phyloP scores from a whole-genome alignment of 2,113 vertebrate genomes.

The Arvicanthis niloticus region DNA sequence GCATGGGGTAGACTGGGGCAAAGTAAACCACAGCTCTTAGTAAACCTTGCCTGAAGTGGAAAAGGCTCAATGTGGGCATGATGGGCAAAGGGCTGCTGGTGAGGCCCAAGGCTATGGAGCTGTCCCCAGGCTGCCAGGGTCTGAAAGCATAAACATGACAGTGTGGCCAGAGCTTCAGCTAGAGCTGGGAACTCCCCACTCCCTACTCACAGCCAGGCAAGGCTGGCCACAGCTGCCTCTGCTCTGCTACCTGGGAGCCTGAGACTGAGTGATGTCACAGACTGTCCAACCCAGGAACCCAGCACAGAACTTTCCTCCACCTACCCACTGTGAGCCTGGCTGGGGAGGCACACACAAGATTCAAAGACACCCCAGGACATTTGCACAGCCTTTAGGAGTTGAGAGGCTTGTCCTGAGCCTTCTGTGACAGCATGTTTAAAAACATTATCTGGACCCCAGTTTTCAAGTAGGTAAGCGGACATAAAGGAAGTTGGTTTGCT shows the following conservation, averaged over 20 bases:
- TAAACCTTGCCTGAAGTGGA: background rate
- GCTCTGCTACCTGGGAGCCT: background rate
- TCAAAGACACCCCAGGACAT: background rate
- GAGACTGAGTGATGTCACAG: no score
- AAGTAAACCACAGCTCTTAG: background rate
- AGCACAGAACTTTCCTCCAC: no score
- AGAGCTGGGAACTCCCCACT: background rate
- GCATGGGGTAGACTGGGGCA: background rate
- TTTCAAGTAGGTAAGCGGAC: background rate
- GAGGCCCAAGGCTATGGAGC: background rate
- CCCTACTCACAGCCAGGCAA: background rate
- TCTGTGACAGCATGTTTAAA: background rate
- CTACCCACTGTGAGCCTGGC: background rate
- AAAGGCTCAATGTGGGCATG: accelerated
- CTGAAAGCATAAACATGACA: background rate
- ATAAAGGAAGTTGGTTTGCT: background rate
- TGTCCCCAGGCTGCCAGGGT: background rate
- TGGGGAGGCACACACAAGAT: background rate
- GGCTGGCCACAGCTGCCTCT: background rate
- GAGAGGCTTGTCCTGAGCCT: background rate
- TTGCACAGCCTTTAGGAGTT: background rate
- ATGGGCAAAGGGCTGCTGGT: accelerated
- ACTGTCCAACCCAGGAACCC: background rate
- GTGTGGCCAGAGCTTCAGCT: background rate
- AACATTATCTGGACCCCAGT: background rate